Base-by-base conservation (phyloP, 2,113 vertebrate species). In the Cyanistes caeruleus region DNA sequence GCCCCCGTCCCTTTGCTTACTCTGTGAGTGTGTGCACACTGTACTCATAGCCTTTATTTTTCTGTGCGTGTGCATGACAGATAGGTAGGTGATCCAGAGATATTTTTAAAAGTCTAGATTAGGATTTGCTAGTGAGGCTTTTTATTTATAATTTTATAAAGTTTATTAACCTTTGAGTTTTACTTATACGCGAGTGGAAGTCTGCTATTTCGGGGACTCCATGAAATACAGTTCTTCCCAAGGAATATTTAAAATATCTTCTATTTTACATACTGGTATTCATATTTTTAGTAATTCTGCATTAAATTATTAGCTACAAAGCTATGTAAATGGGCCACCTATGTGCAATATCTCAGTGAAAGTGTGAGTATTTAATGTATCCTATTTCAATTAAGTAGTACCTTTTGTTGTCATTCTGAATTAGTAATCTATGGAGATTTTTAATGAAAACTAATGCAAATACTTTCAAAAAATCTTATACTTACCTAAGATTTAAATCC, bases 1-100 rank as follows among this genome's bases (percentile, higher is more conserved):
- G n/a, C 73, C 46, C 51, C 82, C 81, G 48, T 62, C 84, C 87
- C 90, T 91, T 84, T 91, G 96, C 98, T 97, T 95, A 98, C 94
- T 97, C 95, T 94, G 88, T 78, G 93, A 93, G 95, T 97, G 93
- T 97, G 93, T 97, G 97, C 96, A 98, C 97, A 98, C 94, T 89
- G 93, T 76, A 80, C 88, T 49, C 89, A 96, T 95, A 98, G 98
- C 98, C 95, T 97, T 98, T 98, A 97, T 98, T 97, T 98, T 98
- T 96, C 87, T 77, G 91, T 98, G 93, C 5, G 96, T 97, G 96
- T 98, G 98, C 99, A 98, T 99, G 98, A 98, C 84, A 97, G 96
- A 96, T 96, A 98, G 87, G 84, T 96, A 98, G 98, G 91, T 98
- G 95, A 96, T 97, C 93, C 91, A 97, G 95, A 97, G 84, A 95